A percentile compares a stretch with the other conserved stretches of the same genome.
Evolutionary conservation across 64 coral and sea anemone genomes (phyloP).

Genomic region (Catalaphyllia jardinei): DNA sequence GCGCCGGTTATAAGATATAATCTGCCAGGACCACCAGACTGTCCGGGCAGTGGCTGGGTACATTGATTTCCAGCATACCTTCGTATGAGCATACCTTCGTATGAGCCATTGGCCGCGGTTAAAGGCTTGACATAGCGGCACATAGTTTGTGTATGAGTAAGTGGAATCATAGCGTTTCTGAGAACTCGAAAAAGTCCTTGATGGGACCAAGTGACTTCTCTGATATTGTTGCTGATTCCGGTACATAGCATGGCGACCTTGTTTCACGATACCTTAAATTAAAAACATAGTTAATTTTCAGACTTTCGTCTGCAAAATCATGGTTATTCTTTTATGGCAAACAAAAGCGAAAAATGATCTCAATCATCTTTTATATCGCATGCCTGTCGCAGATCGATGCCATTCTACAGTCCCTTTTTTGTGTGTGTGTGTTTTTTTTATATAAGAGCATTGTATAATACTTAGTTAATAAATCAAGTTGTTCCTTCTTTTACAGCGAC

Average conservation of each 20-base stretch:
- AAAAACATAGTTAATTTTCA: too few relatives aligned
- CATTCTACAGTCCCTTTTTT: too few relatives aligned
- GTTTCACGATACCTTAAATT: slow-evolving; percentile 1
- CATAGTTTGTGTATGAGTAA: slow-evolving; percentile 37
- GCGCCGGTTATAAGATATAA: slow-evolving; percentile 31
- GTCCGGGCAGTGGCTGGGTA: not conserved
- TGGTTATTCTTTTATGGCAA: too few relatives aligned
- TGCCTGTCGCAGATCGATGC: too few relatives aligned
- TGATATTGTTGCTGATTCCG: not conserved
- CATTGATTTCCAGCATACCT: not conserved
- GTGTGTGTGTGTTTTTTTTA: too few relatives aligned
- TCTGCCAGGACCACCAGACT: not conserved
- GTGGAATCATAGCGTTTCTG: not conserved
- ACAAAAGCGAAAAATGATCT: too few relatives aligned
- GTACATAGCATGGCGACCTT: slow-evolving; percentile 10
- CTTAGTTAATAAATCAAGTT: too few relatives aligned
- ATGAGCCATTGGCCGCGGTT: slow-evolving; percentile 15
- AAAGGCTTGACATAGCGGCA: slow-evolving; percentile 4
- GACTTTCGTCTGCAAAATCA: too few relatives aligned
- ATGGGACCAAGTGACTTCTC: slow-evolving; percentile 35
- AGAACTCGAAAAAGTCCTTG: slow-evolving; percentile 19
- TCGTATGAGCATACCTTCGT: slow-evolving; percentile 9
- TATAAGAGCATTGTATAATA: too few relatives aligned
- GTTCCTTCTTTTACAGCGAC: too few relatives aligned
- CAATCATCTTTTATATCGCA: too few relatives aligned